A percentile compares a stretch with the other conserved stretches of the same genome.
Conservation (phyloP, 2,113 vertebrate species). For the Hypocryptadius cinnamomeus region DNA sequence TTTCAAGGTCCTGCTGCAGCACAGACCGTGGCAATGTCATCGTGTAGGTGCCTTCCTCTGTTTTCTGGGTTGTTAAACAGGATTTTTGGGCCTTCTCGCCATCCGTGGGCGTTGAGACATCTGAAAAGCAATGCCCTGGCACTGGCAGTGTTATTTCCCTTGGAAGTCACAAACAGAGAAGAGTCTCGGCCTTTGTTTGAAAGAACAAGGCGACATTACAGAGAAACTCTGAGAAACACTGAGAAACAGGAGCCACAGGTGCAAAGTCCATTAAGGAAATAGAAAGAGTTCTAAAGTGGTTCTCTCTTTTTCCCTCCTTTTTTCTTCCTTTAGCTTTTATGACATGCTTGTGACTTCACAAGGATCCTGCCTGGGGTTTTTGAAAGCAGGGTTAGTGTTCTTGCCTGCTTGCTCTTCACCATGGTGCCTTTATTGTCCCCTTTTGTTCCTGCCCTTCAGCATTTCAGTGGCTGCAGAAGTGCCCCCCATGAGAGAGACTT, state of each 20-base stretch:
- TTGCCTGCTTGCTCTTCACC: accelerated
- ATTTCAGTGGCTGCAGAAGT: neutral
- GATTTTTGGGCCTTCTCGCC: neutral
- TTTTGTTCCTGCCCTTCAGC: neutral
- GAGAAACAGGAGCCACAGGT: conserved; percentile 13
- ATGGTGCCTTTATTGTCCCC: neutral
- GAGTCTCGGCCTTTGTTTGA: neutral
- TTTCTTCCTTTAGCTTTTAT: neutral
- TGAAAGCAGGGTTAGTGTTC: neutral
- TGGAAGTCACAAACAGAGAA: neutral
- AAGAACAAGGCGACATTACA: neutral
- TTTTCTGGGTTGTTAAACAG: neutral
- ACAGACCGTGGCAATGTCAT: neutral
- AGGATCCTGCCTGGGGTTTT: neutral
- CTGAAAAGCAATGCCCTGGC: neutral
- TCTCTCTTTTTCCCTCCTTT: neutral
- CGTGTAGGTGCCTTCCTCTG: neutral
- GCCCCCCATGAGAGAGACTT: neutral
- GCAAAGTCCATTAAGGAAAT: conserved; percentile 18
- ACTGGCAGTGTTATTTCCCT: neutral
- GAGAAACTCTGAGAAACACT: neutral
- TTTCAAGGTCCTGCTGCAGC: neutral
- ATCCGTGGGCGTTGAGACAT: accelerated
- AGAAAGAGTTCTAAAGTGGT: neutral
- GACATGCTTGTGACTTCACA: neutral